phyloP scores from a whole-genome alignment of 37 sponge, comb jelly and placozoan species.

The Crambe crambe region DNA sequence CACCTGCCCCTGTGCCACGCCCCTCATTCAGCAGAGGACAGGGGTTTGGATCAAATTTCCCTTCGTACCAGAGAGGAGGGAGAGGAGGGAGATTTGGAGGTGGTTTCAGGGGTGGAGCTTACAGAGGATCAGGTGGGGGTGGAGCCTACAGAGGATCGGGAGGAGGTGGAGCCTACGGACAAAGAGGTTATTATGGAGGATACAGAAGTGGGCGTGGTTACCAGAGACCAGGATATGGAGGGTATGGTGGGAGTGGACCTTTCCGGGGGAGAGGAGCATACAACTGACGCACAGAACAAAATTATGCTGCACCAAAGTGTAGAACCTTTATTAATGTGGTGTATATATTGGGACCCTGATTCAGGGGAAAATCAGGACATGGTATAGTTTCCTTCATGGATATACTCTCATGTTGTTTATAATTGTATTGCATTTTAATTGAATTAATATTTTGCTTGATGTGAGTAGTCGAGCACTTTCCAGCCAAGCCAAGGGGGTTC shows the following conservation, averaged over 20 bases:
- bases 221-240: not conserved
- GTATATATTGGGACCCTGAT: too few species aligned
- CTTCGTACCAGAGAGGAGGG: slow-evolving; percentile 6
- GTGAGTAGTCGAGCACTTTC: too few species aligned
- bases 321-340: too few species aligned
- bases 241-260: not conserved
- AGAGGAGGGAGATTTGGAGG: slow-evolving; percentile 16
- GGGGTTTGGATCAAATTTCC: not conserved
- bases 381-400: too few species aligned
- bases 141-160: not conserved
- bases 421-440: too few species aligned
- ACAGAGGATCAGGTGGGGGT: not conserved
- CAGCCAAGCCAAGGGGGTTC: too few species aligned
- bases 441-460: too few species aligned
- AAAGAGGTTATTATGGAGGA: not conserved
- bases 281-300: too few species aligned
- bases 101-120: not conserved
- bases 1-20: not conserved
- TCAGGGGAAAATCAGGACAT: too few species aligned
- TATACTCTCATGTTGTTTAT: too few species aligned
- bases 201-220: not conserved
- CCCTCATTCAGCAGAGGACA: not conserved
- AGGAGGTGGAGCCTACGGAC: not conserved
- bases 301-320: too few species aligned
- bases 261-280: not conserved